Evolutionary conservation across 2,113 vertebrate genomes (phyloP).

Genomic region (Epinephelus fuscoguttatus): DNA sequence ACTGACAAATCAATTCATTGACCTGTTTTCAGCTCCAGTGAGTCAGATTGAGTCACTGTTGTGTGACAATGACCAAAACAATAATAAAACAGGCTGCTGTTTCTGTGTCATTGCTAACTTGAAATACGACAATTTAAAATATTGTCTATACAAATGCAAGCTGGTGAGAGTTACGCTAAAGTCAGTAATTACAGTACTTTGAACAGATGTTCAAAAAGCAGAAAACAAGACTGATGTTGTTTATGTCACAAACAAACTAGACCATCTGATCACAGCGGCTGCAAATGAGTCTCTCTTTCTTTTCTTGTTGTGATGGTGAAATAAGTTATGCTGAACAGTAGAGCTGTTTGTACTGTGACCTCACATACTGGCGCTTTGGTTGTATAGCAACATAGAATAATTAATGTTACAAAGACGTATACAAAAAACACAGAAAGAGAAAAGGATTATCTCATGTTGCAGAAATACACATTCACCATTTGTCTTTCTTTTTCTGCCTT

Average conservation of each 20-base stretch:
- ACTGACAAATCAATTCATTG: background rate
- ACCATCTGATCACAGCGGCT: background rate
- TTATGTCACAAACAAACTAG: constrained; percentile 5
- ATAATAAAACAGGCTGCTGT: background rate
- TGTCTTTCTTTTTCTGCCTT: background rate
- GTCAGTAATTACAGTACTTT: background rate
- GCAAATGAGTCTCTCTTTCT: background rate
- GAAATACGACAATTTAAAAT: background rate
- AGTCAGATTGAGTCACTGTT: background rate
- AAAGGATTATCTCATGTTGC: no score
- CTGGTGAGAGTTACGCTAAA: background rate
- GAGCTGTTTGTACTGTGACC: background rate
- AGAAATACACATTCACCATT: background rate
- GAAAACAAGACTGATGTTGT: background rate
- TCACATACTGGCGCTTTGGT: background rate
- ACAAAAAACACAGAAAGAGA: background rate
- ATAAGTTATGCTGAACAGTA: background rate
- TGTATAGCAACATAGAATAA: background rate
- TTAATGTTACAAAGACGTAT: background rate
- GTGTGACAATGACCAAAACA: background rate
- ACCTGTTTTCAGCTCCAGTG: background rate
- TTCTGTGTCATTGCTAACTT: background rate
- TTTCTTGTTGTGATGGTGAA: background rate
- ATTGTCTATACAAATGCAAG: background rate
- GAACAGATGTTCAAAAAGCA: background rate